Base-by-base conservation (phyloP, 2,113 vertebrate genomes). In the Sceloporus tristichus region DNA sequence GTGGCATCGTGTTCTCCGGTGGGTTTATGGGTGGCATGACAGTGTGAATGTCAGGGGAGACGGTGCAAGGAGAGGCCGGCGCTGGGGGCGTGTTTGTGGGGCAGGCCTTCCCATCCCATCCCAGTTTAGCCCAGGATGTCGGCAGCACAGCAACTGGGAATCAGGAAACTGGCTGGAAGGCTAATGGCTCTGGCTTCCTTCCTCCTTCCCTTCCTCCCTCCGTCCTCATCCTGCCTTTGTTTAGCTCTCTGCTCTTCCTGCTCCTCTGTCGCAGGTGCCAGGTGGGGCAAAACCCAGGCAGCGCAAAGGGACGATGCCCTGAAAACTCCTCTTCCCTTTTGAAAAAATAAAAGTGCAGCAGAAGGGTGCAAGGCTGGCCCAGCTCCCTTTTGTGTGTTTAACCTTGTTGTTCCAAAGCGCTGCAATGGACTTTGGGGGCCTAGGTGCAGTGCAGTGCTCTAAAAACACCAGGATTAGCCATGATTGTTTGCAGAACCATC, bases 171-270 rank as follows among this genome's bases (percentile, higher is more conserved):
- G 14, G 29, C 25, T 10, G 16, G 38, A 14, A 38, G 23, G 9
- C 23, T 76, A 23, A 23, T 42, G 21, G 11, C 56, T 7, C 19
- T 21, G 9, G 23, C 56, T 9, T 71, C 40, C 66, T 53, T 27
- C 56, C 79, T 48, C 79, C 79, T 19, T 54, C 29, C 19, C 48
- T 25, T 16, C 21, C 4, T 75, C 53, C n/a, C 48, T 56, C 4
- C 3, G n/a, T 27, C 71, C 56, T 83, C 80, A 54, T 76, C 80
- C 80, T 68, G 80, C 13, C 73, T 84, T 88, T 78, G 80, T 80
- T 53, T 66, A 5, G 4, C 19, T 48, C 38, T 65, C 56, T 38
- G 8, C 1, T 11, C 25, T 34, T 54, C 40, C 29, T 53, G n/a
- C 29, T 65, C 27, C 74, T 9, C 8, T 1, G 2, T 56, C 14